Evolutionary conservation across 2,797 vertebrate species (phyloP).

Genomic region (Atherinosoma microstoma): DNA sequence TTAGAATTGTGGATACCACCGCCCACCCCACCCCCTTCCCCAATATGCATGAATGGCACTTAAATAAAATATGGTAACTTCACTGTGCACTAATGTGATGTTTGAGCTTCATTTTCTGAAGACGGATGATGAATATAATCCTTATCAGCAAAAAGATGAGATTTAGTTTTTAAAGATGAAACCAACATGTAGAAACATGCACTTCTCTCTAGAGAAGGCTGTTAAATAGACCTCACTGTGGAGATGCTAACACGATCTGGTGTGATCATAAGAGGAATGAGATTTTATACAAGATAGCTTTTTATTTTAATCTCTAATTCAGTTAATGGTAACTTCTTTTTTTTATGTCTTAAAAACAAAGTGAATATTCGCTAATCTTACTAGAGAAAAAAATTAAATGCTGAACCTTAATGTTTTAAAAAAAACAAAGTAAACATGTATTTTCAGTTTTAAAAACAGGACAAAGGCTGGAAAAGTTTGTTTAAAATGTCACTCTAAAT

Average conservation of each 20-base stretch:
- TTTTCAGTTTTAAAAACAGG: too few species aligned
- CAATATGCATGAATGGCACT: constrained; percentile 98
- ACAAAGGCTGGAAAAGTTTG: background rate
- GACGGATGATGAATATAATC: background rate
- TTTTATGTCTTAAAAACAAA: background rate
- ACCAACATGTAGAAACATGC: background rate
- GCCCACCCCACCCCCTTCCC: constrained; percentile 78
- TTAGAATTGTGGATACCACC: constrained; percentile 92
- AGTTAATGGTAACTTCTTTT: too few species aligned
- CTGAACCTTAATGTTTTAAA: background rate
- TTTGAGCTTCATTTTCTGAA: constrained; percentile 43
- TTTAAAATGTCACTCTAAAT: too few species aligned
- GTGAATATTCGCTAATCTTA: background rate
- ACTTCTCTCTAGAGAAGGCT: background rate
- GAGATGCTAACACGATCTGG: background rate
- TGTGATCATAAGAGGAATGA: background rate
- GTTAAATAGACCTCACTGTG: background rate
- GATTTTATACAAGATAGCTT: background rate
- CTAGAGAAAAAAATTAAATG: background rate
- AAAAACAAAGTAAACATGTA: too few species aligned
- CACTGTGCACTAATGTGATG: constrained; percentile 86
- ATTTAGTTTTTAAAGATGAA: background rate
- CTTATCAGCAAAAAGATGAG: background rate
- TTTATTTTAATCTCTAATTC: background rate
- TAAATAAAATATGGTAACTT: constrained; percentile 96